A percentile compares a stretch with the other conserved stretches of the same genome.
Evolutionary conservation across 2,888 invertebrate genomes (phyloP).

Genomic region (Aphidius colemani): DNA sequence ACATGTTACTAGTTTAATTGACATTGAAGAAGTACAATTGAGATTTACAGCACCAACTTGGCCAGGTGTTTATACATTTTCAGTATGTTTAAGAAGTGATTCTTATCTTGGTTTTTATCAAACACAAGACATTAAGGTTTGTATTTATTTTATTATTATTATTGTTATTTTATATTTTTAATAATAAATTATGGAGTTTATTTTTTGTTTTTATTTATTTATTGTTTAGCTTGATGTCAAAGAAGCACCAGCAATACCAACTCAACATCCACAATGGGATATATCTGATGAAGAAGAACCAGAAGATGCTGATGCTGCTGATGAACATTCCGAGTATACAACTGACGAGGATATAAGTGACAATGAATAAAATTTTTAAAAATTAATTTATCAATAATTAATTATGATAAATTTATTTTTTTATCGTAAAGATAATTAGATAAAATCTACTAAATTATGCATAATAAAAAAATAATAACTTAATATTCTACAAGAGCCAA

Average conservation of each 20-base stretch:
- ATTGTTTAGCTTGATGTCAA: conserved; percentile 87
- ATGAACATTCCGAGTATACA: conserved; percentile 69
- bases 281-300: conserved; percentile 91
- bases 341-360: conserved; percentile 72
- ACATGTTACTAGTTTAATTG: conserved; percentile 90
- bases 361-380: conserved; percentile 49
- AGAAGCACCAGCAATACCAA: conserved; percentile 89
- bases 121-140: conserved; percentile 85
- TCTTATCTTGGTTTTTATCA: conserved; percentile 98
- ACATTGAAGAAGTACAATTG: conserved; percentile 88
- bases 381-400: conserved; percentile 9
- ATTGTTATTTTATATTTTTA: too few species aligned
- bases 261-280: conserved; percentile 97
- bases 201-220: too few species aligned
- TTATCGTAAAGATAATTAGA: background rate
- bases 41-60: conserved; percentile 92
- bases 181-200: too few species aligned
- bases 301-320: conserved; percentile 68
- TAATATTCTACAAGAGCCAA: too few species aligned
- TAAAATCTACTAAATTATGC: background rate
- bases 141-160: too few species aligned
- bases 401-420: background rate
- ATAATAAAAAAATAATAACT: background rate
- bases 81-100: conserved; percentile 87
- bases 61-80: conserved; percentile 90